phyloP scores from a whole-genome alignment of 92 coral and sea anemone species.

The Scolanthus callimorphus region DNA sequence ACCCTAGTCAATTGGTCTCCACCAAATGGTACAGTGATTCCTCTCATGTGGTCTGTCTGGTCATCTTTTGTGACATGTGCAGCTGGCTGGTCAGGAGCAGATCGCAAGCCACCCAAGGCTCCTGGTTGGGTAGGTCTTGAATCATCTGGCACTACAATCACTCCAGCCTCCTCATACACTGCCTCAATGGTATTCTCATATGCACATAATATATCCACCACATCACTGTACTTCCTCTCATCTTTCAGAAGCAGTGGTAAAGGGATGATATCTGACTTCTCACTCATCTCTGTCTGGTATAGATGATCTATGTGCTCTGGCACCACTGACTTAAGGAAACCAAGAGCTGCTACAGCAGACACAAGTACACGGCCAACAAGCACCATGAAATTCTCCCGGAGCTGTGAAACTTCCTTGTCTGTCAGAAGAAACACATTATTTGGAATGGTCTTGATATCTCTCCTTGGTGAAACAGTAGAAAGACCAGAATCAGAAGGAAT shows the following conservation, averaged over 20 bases:
- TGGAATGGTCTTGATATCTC: slow-evolving; percentile 10
- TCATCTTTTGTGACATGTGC: slow-evolving; percentile 21
- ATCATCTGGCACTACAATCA: slow-evolving; percentile 10
- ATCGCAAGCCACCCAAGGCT: slow-evolving; percentile 12
- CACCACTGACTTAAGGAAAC: slow-evolving; percentile 22
- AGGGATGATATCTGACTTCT: too few relatives aligned
- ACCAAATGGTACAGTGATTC: too few relatives aligned
- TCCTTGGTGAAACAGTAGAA: slow-evolving; percentile 10
- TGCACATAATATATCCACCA: slow-evolving; percentile 27
- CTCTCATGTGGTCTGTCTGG: slow-evolving; percentile 36
- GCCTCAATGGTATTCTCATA: too few relatives aligned
- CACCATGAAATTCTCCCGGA: slow-evolving; percentile 45
- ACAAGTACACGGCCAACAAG: slow-evolving; percentile 31
- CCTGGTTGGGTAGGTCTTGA: slow-evolving; percentile 22
- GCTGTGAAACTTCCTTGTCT: too few relatives aligned
- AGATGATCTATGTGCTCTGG: too few relatives aligned
- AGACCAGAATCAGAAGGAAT: slow-evolving; percentile 34
- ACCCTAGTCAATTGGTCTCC: too few relatives aligned
- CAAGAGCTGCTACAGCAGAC: slow-evolving; percentile 4
- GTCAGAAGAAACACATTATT: too few relatives aligned
- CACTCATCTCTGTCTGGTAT: too few relatives aligned
- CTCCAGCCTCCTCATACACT: too few relatives aligned
- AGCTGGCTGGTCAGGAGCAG: slow-evolving; percentile 42
- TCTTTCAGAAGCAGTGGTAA: too few relatives aligned
- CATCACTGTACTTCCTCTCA: too few relatives aligned